Base-by-base conservation (phyloP, 2,113 vertebrate species). In the Hylia prasina region DNA sequence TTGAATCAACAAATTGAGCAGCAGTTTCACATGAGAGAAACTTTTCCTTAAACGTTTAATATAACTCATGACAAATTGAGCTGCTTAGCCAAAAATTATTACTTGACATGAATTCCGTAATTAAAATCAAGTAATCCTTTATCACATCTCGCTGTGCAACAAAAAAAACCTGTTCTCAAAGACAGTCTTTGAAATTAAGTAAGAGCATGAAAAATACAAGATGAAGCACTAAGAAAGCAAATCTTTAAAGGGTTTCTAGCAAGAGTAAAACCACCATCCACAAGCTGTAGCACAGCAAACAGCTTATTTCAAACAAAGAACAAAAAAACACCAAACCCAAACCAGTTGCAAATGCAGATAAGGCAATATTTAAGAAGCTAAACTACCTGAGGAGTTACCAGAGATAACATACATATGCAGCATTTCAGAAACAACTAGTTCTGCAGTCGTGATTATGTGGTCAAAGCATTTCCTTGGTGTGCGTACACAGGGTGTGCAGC, bases 111-210 rank as follows among this genome's bases (percentile, higher is more conserved):
- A 95, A 89, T 63, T 91, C 73, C 17, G 3, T 92, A 94, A 95
- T 96, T 96, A 94, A 95, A 94, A 82, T 68, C 65, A 87, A 86
- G 80, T 76, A 73, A 84, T 73, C 48, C 70, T 97, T 95, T 93
- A 95, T 89, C 89, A 73, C 83, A 81, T 71, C 93, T 94, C 1
- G 9, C 65, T 57, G 53, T 35, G 86, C 83, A 92, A 82, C 76
- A 79, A 81, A 91, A 91, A 86, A 88, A 82, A 21, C 66, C 79
- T 70, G 76, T 89, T 96, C 83, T 94, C 83, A 86, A 90, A 94
- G 89, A 37, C 45, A 53, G 72, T 17, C 92, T 93, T 84, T 92
- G 90, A 95, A 92, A 94, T 79, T 85, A 92, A 96, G 48, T 48
- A 75, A 58, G 28, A 82, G 12, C 61, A 71, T 47, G 56, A 96